phyloP scores from a whole-genome alignment of 1,140 invertebrate genomes.

The Pogonus chalceus region DNA sequence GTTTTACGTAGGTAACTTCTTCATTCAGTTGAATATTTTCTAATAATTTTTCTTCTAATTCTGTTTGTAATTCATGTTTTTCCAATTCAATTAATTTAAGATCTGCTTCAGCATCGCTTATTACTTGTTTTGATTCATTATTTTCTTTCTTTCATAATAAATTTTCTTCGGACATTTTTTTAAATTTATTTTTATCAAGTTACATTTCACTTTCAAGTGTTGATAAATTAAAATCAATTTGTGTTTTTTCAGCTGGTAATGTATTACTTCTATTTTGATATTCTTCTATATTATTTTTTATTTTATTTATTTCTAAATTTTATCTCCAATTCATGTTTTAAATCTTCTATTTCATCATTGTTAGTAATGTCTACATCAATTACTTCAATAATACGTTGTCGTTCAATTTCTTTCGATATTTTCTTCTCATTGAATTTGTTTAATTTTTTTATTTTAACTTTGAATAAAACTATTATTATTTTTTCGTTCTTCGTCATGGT shows the following conservation, averaged over 20 bases:
- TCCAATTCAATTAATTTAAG: background rate
- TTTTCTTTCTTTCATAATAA: background rate
- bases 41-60: background rate
- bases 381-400: background rate
- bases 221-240: background rate
- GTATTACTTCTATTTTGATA: background rate
- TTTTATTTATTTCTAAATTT: background rate
- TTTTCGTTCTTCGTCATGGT: background rate
- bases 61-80: background rate
- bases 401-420: background rate
- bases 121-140: background rate
- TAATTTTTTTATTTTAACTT: background rate
- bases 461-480: background rate
- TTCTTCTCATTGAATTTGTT: background rate
- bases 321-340: background rate
- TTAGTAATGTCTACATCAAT: background rate
- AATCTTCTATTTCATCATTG: background rate
- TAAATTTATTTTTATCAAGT: background rate
- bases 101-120: background rate
- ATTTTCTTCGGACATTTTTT: background rate
- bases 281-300: background rate
- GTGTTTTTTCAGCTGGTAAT: background rate
- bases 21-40: background rate
- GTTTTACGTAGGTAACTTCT: background rate
- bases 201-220: background rate